Conservation (phyloP, 2,797 vertebrate genomes). For the Paguma larvata region DNA sequence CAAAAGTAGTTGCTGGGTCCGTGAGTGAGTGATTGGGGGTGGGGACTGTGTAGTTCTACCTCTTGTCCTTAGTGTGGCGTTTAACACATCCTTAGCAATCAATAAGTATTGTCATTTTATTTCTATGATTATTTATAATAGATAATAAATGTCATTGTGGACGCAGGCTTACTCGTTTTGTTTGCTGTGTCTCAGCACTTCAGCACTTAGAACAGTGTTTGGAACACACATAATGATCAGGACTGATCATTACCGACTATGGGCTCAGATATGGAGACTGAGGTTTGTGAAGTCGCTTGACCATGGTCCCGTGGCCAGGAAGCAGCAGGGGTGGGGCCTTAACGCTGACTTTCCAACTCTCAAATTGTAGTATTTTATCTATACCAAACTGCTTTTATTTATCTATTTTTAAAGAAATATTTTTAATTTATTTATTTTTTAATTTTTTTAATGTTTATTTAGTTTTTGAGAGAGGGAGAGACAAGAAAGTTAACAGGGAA, state of each 20-base stretch:
- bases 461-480: too few species aligned
- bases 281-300: not conserved
- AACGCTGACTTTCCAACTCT: not conserved
- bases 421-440: too few species aligned
- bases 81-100: not conserved
- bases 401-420: too few species aligned
- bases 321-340: not conserved
- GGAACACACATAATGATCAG: not conserved
- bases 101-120: not conserved
- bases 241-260: not conserved
- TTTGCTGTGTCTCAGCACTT: not conserved
- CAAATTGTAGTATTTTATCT: not conserved
- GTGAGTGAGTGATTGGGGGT: not conserved
- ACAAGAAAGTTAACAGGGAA: too few species aligned
- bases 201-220: not conserved
- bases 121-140: not conserved
- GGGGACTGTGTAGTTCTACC: not conserved
- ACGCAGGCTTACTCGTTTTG: not conserved
- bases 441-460: too few species aligned
- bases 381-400: not conserved
- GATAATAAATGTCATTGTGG: not conserved
- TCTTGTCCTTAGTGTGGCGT: not conserved
- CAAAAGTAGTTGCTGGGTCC: not conserved
- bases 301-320: not conserved
- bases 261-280: not conserved